Conservation (phyloP, 2,113 vertebrate species). For the Chlorocebus sabaeus region DNA sequence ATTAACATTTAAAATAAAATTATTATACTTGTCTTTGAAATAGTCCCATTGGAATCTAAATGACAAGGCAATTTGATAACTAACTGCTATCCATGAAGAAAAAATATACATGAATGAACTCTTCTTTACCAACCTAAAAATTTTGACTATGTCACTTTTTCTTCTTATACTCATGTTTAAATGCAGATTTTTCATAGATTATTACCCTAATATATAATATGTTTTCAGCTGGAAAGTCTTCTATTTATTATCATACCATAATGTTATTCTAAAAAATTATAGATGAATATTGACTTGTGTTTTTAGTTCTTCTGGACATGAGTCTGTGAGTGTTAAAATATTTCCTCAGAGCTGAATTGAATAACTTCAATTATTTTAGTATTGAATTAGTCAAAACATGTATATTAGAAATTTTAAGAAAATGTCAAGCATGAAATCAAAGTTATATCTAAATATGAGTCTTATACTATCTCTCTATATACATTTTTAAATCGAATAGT, state of each 20-base stretch:
- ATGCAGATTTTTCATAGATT: not conserved
- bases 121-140: not conserved
- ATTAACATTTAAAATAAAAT: not conserved
- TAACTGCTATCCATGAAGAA: not conserved
- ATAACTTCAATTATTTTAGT: not conserved
- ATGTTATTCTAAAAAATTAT: not conserved
- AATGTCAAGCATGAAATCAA: not conserved
- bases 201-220: not conserved
- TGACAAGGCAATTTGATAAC: not conserved
- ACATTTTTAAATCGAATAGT: not conserved
- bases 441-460: not conserved
- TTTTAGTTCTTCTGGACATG: not conserved
- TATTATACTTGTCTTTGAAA: not conserved
- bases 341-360: not conserved
- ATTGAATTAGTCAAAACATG: not conserved
- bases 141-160: not conserved
- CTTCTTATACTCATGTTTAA: not conserved
- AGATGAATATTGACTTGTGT: not conserved
- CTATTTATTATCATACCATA: not conserved
- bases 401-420: not conserved
- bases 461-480: not conserved
- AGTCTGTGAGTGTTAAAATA: not conserved
- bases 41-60: not conserved
- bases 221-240: not conserved
- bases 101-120: not conserved